These are phyloP conservation scores for Bicyclus anynana DNA, from an alignment of 1,140 invertebrate species.

Conservation along the genomic window DNA sequence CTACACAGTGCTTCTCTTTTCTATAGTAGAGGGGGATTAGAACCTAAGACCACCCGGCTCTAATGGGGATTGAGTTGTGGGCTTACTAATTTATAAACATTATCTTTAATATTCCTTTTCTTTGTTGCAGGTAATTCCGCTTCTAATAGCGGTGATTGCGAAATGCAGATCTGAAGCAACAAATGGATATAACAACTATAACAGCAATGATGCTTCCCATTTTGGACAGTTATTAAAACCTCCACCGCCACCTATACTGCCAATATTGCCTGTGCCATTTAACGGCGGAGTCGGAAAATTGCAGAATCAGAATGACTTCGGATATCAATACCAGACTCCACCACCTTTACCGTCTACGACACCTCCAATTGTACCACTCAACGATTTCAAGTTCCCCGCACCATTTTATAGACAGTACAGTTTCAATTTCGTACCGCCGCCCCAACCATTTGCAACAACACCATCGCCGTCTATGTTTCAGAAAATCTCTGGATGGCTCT, in stretches of 20 bases:
- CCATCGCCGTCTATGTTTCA: constrained; percentile 65
- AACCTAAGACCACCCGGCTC: too few species aligned
- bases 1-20: too few species aligned
- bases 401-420: constrained; percentile 71
- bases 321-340: constrained; percentile 47
- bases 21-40: too few species aligned
- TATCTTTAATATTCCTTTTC: too few species aligned
- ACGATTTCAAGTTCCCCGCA: constrained; percentile 63
- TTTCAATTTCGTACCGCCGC: constrained; percentile 66
- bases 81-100: too few species aligned
- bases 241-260: constrained; percentile 47
- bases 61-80: too few species aligned
- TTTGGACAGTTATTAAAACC: constrained; percentile 57
- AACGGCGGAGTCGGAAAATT: constrained; percentile 43
- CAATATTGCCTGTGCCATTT: constrained; percentile 60
- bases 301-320: constrained; percentile 41
- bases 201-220: constrained; percentile 37
- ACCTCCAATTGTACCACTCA: constrained; percentile 26
- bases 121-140: constrained; percentile 52
- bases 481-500: constrained; percentile 73
- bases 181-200: constrained; percentile 33
- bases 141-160: constrained; percentile 40
- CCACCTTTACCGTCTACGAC: constrained; percentile 30
- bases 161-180: constrained; percentile 44
- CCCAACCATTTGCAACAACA: constrained; percentile 63